These are phyloP conservation scores for Sebastes iracundus DNA, from an alignment of 2,797 vertebrate species.

Conservation along the genomic window DNA sequence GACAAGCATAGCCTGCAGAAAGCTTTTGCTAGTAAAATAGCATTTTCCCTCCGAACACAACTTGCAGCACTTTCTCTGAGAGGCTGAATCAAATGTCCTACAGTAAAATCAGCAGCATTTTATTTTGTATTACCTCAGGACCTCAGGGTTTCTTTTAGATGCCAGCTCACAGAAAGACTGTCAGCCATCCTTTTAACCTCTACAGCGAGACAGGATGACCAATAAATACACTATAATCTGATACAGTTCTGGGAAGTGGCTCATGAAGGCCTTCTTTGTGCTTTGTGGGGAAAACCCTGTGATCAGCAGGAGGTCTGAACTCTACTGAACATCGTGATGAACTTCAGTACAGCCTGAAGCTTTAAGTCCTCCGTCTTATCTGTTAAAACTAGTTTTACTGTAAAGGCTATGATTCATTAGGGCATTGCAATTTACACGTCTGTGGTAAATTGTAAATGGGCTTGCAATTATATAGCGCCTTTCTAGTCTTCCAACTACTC, in stretches of 20 bases:
- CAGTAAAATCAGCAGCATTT: not conserved
- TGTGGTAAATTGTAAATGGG: not conserved
- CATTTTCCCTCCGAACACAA: slow-evolving; percentile 32
- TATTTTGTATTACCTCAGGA: not conserved
- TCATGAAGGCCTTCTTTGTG: slow-evolving; percentile 2
- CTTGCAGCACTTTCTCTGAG: slow-evolving; percentile 11
- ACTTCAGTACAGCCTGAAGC: not conserved
- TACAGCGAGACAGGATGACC: not conserved
- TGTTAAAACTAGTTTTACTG: not conserved
- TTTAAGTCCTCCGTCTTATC: not conserved
- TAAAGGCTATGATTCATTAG: not conserved
- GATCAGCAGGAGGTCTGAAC: slow-evolving; percentile 10
- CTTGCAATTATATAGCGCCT: not conserved
- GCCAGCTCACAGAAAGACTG: not conserved
- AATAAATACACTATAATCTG: not conserved
- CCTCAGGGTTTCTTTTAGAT: not conserved
- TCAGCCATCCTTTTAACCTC: not conserved
- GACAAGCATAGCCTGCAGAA: slow-evolving; percentile 57
- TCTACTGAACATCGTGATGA: not conserved
- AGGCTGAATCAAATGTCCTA: slow-evolving; percentile 11
- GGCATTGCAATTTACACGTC: not conserved
- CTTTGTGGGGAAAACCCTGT: slow-evolving; percentile 7
- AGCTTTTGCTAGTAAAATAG: slow-evolving; percentile 39
- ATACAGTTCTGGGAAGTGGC: not conserved
- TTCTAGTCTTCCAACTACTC: not conserved